Base-by-base conservation (phyloP, 2,888 invertebrate genomes). In the Cephus nigrinus region DNA sequence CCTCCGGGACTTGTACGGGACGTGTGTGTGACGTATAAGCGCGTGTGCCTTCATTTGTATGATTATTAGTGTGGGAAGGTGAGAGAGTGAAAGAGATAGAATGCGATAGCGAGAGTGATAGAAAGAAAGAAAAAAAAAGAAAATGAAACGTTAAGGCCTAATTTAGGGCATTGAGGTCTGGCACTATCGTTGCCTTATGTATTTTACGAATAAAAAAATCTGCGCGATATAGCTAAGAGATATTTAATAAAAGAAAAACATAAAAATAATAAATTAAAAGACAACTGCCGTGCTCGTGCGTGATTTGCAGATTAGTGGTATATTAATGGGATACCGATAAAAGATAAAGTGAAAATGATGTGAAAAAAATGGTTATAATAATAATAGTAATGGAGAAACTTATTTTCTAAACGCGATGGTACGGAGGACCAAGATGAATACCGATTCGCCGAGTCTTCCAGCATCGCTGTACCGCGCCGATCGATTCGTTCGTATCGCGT, bases 341-440 rank as follows among this genome's bases (percentile, higher is more conserved):
- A 55, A 55, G 5, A 23, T 55, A 55, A 55, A 55, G 23, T 55
- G 55, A 55, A 55, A 55, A 55, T 23, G 23, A 55, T 55, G 23
- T 55, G 55, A 23, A 55, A 23, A 55, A 55, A 55, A 23, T 55
- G 9, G 55, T 55, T 55, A 55, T 55, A 55, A 55, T 55, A 55
- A 23, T 55, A 15, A 55, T 77, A 69, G n/a, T 33, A 69, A 75
- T 35, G 75, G 35, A 33, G 68, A 34, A 71, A 69, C 30, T 73
- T 78, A 78, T 78, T 78, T 78, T 76, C 72, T 78, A 78, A 78
- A 78, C 72, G 12, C 30, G 31, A 71, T 33, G 78, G 78, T 78
- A 78, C 75, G 78, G 78, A 75, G 78, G 78, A 78, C 78, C 78
- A 78, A 78, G 75, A 72, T 78, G 72, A 77, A 55, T 23, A 55